Base-by-base conservation (phyloP, 2,888 invertebrate species). In the Venusia cambrica region DNA sequence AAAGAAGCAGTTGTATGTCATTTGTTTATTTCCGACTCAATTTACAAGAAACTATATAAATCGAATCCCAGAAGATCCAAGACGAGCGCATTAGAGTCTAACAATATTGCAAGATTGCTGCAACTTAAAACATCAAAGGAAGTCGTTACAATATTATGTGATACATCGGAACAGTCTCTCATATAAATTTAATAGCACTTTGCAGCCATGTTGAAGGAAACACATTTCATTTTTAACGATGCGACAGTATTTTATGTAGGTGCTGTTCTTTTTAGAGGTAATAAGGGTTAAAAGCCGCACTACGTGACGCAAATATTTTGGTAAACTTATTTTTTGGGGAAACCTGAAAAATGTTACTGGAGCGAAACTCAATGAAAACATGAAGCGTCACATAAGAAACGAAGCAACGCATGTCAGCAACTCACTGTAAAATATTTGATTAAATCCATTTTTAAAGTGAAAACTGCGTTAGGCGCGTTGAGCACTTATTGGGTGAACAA, bases 221-320 rank as follows among this genome's bases (percentile, higher is more conserved):
- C 61, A 71, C 64, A 69, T 74, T 71, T 71, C 68, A 71, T 73
- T 73, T 71, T 76, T 76, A 73, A 76, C 66, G 64, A 57, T 35
- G 54, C 57, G 55, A 67, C 68, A 65, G 62, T 65, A 64, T 58
- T 62, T 57, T 38, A 43, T 38, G 38, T 31, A 17, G 22, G 42
- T 45, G 38, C 36, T 36, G 43, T 34, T 39, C 38, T 43, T 42
- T 46, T 38, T 35, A 37, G 19, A 34, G 37, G 38, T 44, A 48
- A 48, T 44, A 44, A 37, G 42, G 38, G 48, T 48, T 45, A 42
- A 41, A 34, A 39, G 41, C 44, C 29, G 38, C 29, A 27, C 38
- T 38, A 48, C 48, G 48, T 45, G 48, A 48, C 45, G 18, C 36
- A 45, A 48, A 48, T 48, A 43, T 34, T n/a, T 28, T 29, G 24